Conservation (phyloP, 2,797 vertebrate genomes). For the Harpagifer antarcticus region DNA sequence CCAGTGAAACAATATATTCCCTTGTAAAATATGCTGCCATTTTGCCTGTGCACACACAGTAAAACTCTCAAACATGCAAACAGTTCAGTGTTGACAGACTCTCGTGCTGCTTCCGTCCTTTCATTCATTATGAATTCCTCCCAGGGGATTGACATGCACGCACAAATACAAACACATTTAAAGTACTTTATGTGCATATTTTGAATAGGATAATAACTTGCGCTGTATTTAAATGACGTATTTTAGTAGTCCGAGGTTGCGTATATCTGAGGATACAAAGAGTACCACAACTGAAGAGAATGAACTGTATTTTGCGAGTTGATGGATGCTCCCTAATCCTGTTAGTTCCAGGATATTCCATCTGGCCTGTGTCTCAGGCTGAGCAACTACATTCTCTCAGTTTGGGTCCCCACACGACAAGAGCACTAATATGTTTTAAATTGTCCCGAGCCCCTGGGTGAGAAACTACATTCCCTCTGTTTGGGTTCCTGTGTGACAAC, state of each 20-base stretch:
- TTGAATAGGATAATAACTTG: constrained; percentile 53
- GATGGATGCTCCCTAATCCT: constrained; percentile 62
- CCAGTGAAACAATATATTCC: constrained; percentile 44
- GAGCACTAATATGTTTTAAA: constrained; percentile 74
- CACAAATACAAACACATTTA: constrained; percentile 50
- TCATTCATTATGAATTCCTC: constrained; percentile 59
- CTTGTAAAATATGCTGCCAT: constrained; percentile 61
- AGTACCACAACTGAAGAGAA: constrained; percentile 31
- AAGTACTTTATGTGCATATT: constrained; percentile 41
- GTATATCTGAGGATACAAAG: constrained; percentile 37
- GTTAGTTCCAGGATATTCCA: constrained; percentile 66
- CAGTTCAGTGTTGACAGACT: constrained; percentile 66
- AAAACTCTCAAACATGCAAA: constrained; percentile 56
- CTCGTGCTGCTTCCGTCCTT: constrained; percentile 40
- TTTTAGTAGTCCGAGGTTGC: constrained; percentile 48
- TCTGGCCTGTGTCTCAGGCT: constrained; percentile 50
- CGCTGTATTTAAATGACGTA: constrained; percentile 54
- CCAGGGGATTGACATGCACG: constrained; percentile 45
- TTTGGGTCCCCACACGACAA: constrained; percentile 60
- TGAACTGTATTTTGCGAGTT: constrained; percentile 35
- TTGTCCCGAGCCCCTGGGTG: constrained; percentile 65
- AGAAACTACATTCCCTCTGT: constrained; percentile 53
- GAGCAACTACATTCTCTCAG: constrained; percentile 53
- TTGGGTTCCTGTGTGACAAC: constrained; percentile 53
- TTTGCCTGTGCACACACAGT: constrained; percentile 51